phyloP scores from a whole-genome alignment of 2,888 invertebrate species.

The Vanessa cardui region DNA sequence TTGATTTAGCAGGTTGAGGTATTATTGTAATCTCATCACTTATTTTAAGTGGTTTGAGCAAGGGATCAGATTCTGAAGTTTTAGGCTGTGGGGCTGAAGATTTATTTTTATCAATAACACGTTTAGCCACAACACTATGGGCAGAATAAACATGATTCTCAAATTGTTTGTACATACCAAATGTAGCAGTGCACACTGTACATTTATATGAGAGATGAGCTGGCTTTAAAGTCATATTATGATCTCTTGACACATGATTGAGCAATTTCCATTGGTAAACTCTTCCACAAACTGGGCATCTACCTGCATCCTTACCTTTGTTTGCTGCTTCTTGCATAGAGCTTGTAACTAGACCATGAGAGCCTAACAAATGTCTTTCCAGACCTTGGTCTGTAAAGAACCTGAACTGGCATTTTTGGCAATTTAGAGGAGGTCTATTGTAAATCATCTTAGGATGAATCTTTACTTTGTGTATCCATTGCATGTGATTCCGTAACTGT shows the following conservation, averaged over 20 bases:
- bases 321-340: constrained; percentile 98
- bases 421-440: constrained; percentile 96
- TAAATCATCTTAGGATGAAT: constrained; percentile 98
- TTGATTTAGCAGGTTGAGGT: constrained; percentile 89
- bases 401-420: constrained; percentile 97
- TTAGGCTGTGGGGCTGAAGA: constrained; percentile 59
- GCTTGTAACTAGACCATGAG: constrained; percentile 96
- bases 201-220: constrained; percentile 97
- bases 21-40: constrained; percentile 96
- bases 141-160: constrained; percentile 97
- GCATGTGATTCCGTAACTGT: constrained; percentile 97
- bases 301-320: constrained; percentile 96
- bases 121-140: constrained; percentile 94
- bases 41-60: constrained; percentile 92
- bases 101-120: constrained; percentile 91
- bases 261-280: constrained; percentile 92
- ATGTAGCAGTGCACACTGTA: constrained; percentile 97
- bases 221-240: constrained; percentile 96
- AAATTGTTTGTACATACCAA: constrained; percentile 97
- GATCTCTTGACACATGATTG: constrained; percentile 96
- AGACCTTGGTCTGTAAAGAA: constrained; percentile 99
- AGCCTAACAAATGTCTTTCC: constrained; percentile 96
- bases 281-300: constrained; percentile 97
- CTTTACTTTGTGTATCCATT: constrained; percentile 98
- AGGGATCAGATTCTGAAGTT: constrained; percentile 79